Base-by-base conservation (phyloP, 2,888 invertebrate species). In the Flexamia atlantica region DNA sequence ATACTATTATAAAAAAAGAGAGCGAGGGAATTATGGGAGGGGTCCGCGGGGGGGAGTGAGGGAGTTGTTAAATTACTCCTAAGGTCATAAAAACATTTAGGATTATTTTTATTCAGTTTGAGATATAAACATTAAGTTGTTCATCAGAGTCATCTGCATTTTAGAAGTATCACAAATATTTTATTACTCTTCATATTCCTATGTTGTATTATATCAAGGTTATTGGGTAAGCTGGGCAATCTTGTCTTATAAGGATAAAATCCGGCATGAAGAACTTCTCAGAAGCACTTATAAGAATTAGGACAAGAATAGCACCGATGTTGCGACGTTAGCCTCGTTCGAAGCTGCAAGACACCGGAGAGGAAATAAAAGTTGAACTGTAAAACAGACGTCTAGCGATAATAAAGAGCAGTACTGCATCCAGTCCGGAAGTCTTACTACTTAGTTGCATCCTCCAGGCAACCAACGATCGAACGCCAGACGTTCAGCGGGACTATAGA, bases 301-400 rank as follows among this genome's bases (percentile, higher is more conserved):
- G 64, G 64, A 28, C 64, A 64, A 28, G 64, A 64, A 53, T 7
- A 23, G 53, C 64, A 28, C 64, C 14, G 64, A 25, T 1, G 28
- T 64, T 64, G 28, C 14, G 64, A 25, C 1, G 28, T 64, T 64
- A 17, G 28, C 64, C 64, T 64, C 64, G 30, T 64, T 64, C 12
- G 28, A 30, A 64, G 53, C 23, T 23, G 3, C 5, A 30, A 64
- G 64, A 64, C 64, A 64, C 64, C 64, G 64, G 72, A 10, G 81
- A 82, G 82, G 85, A 85, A 86, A 85, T 86, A 85, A 85, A 85
- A 83, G 86, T 80, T 86, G 64, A 85, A 85, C 81, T 83, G 84
- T 84, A 81, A 84, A 83, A 81, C 81, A 84, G 83, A 74, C 50
- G 83, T 84, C 76, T 82, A 36, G 57, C 57, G n/a, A 30, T 57